A percentile compares a stretch with the other conserved stretches of the same genome.
phyloP scores from a whole-genome alignment of 2,888 invertebrate species.

The Drosophila falleni region DNA sequence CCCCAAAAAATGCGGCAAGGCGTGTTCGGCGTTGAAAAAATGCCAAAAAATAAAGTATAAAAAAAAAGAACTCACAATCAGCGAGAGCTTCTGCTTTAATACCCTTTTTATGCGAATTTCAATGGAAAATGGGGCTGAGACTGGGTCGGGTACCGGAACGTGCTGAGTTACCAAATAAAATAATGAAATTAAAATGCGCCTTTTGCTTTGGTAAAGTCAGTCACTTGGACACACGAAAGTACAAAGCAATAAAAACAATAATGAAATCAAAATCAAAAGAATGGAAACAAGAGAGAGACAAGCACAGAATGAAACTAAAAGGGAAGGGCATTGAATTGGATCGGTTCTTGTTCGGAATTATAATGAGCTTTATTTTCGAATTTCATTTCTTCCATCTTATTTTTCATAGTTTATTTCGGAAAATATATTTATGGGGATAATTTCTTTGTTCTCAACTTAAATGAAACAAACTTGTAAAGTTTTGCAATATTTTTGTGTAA shows the following conservation, averaged over 20 bases:
- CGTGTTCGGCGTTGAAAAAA: conserved; percentile 63
- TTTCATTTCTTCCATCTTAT: conserved; percentile 15
- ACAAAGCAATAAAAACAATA: conserved; percentile 72
- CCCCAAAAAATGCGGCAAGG: conserved; percentile 49
- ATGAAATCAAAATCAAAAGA: conserved; percentile 77
- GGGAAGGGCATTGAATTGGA: conserved; percentile 50
- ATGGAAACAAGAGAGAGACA: conserved; percentile 51
- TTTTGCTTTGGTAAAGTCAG: conserved; percentile 72
- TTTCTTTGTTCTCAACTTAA: conserved; percentile 20
- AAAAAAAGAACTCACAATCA: conserved; percentile 46
- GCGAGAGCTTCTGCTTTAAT: conserved; percentile 56
- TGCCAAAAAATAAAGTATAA: conserved; percentile 51
- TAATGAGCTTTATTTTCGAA: conserved; percentile 67
- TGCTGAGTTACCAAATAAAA: conserved; percentile 47
- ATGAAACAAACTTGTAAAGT: not conserved
- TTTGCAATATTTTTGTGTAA: not conserved
- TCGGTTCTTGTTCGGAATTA: conserved; percentile 60
- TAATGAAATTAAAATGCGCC: conserved; percentile 74
- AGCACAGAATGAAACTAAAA: conserved; percentile 28
- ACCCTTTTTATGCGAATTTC: conserved; percentile 74
- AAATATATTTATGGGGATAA: conserved; percentile 19
- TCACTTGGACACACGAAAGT: conserved; percentile 69
- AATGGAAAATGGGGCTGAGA: conserved; percentile 39
- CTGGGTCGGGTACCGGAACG: conserved; percentile 13
- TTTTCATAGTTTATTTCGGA: not conserved